These are phyloP conservation scores for Sarotherodon lohbergeri DNA, from an alignment of 2,113 vertebrate species.

Conservation along the genomic window DNA sequence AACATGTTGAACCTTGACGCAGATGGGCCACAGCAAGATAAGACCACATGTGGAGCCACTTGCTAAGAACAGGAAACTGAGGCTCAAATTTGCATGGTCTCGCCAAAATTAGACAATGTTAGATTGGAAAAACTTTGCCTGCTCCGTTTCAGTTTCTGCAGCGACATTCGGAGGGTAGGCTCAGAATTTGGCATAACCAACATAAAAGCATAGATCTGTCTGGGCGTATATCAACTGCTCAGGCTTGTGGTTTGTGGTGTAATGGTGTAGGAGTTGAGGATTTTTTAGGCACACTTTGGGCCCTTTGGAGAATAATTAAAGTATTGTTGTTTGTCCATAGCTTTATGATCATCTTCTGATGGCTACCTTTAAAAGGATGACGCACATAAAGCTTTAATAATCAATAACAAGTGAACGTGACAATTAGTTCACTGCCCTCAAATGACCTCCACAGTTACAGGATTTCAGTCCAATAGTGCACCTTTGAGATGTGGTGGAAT, in stretches of 20 bases:
- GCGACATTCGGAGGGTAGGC: neutral
- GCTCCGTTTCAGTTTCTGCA: neutral
- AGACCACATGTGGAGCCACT: neutral
- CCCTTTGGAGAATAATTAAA: neutral
- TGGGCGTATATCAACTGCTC: neutral
- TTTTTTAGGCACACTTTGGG: neutral
- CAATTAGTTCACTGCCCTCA: neutral
- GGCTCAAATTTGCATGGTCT: neutral
- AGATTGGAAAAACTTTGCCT: neutral
- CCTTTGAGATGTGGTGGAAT: neutral
- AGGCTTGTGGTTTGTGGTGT: neutral
- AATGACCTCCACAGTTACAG: neutral
- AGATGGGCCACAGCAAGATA: neutral
- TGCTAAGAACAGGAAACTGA: neutral
- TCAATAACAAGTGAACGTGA: neutral
- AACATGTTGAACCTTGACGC: neutral
- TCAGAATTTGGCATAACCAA: neutral
- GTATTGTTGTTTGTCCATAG: neutral
- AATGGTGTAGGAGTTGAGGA: neutral
- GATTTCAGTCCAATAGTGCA: neutral
- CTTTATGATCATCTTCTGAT: neutral
- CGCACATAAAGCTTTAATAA: neutral
- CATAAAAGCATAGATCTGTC: neutral
- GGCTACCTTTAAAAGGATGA: neutral
- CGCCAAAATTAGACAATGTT: neutral